phyloP scores from a whole-genome alignment of 2,888 invertebrate species.

The Holacanthella duospinosa region DNA sequence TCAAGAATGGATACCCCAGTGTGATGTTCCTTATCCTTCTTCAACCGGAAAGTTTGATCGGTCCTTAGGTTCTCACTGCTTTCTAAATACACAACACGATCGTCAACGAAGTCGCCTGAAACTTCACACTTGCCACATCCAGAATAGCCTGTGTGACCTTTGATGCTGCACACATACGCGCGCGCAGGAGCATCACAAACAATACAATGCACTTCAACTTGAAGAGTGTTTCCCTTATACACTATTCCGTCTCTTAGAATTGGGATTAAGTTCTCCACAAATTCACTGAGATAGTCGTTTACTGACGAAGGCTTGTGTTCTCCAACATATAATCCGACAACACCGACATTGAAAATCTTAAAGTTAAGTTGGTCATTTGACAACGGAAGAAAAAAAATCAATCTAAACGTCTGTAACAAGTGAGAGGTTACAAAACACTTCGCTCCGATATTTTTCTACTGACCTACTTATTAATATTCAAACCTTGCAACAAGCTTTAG shows the following conservation, averaged over 20 bases:
- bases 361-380: no score
- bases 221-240: background rate
- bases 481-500: no score
- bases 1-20: no score
- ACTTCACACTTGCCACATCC: background rate
- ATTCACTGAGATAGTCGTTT: background rate
- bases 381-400: no score
- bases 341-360: no score
- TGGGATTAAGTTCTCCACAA: background rate
- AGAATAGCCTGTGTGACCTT: background rate
- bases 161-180: background rate
- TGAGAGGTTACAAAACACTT: no score
- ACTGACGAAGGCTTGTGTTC: background rate
- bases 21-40: no score
- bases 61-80: background rate
- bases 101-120: background rate
- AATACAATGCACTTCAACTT: background rate
- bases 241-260: background rate
- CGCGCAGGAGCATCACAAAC: background rate
- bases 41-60: background rate
- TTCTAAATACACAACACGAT: background rate
- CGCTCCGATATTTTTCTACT: no score
- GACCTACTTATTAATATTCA: no score
- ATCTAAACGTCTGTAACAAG: no score
- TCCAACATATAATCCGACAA: background rate